Evolutionary conservation across 2,888 invertebrate genomes (phyloP).

Genomic region (Heliconius charithonia): DNA sequence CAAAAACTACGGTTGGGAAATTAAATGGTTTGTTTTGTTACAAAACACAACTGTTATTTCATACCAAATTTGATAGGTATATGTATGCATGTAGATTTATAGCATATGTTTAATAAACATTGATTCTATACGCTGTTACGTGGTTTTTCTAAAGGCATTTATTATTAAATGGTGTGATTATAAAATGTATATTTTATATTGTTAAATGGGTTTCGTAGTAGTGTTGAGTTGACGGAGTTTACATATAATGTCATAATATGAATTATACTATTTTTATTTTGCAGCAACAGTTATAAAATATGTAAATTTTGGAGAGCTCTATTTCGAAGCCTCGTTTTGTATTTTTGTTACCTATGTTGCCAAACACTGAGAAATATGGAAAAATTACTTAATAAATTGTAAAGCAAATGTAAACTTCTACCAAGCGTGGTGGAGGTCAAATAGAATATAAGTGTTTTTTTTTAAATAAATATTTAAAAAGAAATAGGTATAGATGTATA

Average conservation of each 20-base stretch:
- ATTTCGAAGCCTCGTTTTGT: not conserved
- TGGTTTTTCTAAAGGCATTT: too few relatives aligned
- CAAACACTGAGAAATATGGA: constrained; percentile 5
- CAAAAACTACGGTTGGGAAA: constrained; percentile 50
- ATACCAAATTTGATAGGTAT: constrained; percentile 22
- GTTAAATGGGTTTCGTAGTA: not conserved
- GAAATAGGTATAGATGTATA: too few relatives aligned
- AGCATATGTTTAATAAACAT: constrained; percentile 16
- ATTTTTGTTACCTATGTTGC: constrained; percentile 1
- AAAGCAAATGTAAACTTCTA: constrained; percentile 8
- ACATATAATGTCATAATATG: not conserved
- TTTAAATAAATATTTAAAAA: too few relatives aligned
- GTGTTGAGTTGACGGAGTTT: not conserved
- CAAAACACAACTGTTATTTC: constrained; percentile 33
- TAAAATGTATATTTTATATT: too few relatives aligned
- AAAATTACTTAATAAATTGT: not conserved
- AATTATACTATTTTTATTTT: too few relatives aligned
- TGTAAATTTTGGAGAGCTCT: not conserved
- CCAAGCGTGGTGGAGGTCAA: constrained; percentile 40
- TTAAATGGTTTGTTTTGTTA: constrained; percentile 51
- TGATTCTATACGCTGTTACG: constrained; percentile 2
- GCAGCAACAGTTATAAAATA: not conserved
- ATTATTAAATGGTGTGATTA: too few relatives aligned
- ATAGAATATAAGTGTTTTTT: not conserved
- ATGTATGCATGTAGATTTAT: not conserved